Conservation (phyloP, 1,140 invertebrate genomes). For the Hydropsyche tenuis region DNA sequence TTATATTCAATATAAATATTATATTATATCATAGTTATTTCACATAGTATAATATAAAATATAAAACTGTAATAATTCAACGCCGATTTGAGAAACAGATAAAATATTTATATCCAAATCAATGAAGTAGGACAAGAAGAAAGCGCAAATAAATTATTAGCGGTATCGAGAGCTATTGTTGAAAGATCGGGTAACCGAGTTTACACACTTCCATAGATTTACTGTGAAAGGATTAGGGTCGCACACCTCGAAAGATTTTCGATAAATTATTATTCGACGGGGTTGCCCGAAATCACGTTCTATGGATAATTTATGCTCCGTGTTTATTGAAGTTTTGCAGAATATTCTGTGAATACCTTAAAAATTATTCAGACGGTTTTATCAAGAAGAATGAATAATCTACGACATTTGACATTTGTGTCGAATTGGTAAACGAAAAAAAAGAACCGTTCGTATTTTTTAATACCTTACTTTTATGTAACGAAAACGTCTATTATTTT, state of each 20-base stretch:
- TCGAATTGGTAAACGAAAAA: not conserved
- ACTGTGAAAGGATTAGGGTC: constrained; percentile 41
- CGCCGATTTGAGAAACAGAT: no score
- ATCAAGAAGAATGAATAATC: not conserved
- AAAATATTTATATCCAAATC: not conserved
- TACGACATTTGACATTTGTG: not conserved
- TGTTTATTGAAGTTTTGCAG: constrained; percentile 26
- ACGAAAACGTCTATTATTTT: no score
- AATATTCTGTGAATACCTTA: not conserved
- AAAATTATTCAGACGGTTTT: constrained; percentile 11
- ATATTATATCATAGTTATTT: no score
- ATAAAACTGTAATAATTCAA: no score
- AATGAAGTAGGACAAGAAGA: not conserved
- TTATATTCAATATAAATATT: no score
- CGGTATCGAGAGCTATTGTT: not conserved
- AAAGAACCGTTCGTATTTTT: not conserved
- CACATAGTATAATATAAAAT: no score
- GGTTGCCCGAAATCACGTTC: constrained; percentile 27
- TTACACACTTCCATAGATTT: constrained; percentile 25
- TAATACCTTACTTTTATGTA: no score
- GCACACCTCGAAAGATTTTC: constrained; percentile 43
- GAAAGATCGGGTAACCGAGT: constrained; percentile 2
- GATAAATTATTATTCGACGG: constrained; percentile 34
- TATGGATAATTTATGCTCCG: constrained; percentile 25
- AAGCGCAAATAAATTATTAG: not conserved